These are phyloP conservation scores for Sepioteuthis lessoniana DNA, from an alignment of 2,888 invertebrate species.

Conservation along the genomic window DNA sequence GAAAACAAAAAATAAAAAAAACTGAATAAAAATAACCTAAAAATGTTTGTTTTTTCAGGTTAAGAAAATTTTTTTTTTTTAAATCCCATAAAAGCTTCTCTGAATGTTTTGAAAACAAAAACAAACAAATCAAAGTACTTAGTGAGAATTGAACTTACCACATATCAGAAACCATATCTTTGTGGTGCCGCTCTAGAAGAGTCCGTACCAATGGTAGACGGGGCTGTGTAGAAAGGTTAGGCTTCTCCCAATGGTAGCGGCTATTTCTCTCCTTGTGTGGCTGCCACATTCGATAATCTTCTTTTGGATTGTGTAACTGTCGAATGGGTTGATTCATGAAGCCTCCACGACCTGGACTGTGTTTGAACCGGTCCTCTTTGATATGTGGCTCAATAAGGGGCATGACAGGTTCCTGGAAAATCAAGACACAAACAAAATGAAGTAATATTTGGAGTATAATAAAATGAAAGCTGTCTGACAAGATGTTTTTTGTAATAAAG, in stretches of 20 bases:
- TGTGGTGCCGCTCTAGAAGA: conserved; percentile 40
- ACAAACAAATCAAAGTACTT: background rate
- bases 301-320: conserved; percentile 40
- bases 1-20: too few species aligned
- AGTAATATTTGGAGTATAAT: too few species aligned
- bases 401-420: background rate
- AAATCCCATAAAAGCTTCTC: too few species aligned
- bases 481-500: too few species aligned
- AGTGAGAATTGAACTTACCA: background rate
- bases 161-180: conserved; percentile 13
- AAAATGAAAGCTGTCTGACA: too few species aligned
- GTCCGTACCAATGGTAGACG: background rate
- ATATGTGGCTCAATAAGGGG: background rate
- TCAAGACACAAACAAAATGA: background rate
- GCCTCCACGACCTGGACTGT: conserved; percentile 51
- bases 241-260: conserved; percentile 44
- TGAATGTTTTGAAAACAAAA: too few species aligned
- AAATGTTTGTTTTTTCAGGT: too few species aligned
- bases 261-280: conserved; percentile 44
- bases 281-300: conserved; percentile 43
- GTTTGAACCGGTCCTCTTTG: conserved; percentile 48
- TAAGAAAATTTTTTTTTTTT: too few species aligned
- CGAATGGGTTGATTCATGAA: conserved; percentile 46
- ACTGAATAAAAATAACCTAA: too few species aligned
- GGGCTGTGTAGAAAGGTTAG: conserved; percentile 25